Evolutionary conservation across 2,113 vertebrate species (phyloP).

Genomic region (Eurypyga helias): DNA sequence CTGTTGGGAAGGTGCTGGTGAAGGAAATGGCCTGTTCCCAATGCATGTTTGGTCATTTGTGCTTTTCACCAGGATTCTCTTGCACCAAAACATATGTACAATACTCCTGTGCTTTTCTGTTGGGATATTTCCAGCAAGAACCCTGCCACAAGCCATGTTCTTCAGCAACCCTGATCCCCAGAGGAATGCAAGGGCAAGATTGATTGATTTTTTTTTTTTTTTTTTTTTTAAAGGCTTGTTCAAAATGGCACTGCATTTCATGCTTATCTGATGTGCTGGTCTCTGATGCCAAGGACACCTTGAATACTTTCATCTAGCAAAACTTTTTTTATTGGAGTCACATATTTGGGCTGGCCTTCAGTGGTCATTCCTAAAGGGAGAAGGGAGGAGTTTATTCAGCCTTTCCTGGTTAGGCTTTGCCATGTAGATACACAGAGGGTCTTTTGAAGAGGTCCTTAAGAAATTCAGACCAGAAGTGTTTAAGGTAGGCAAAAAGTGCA

Average conservation of each 20-base stretch:
- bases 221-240: background rate
- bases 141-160: background rate
- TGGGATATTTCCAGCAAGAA: background rate
- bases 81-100: background rate
- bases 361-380: background rate
- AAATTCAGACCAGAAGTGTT: background rate
- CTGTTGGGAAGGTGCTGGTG: background rate
- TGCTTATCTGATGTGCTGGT: background rate
- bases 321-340: background rate
- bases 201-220: background rate
- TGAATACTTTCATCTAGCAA: background rate
- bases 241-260: background rate
- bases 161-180: background rate
- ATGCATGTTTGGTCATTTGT: background rate
- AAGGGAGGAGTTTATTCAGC: background rate
- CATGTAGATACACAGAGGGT: background rate
- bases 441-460: background rate
- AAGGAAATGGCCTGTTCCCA: background rate
- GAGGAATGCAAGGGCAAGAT: background rate
- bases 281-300: background rate
- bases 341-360: background rate
- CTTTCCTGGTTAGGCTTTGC: background rate
- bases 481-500: background rate
- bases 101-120: background rate
- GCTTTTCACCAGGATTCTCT: background rate